Evolutionary conservation across 2,797 vertebrate genomes (phyloP).

Genomic region (Esox masquinongy): DNA sequence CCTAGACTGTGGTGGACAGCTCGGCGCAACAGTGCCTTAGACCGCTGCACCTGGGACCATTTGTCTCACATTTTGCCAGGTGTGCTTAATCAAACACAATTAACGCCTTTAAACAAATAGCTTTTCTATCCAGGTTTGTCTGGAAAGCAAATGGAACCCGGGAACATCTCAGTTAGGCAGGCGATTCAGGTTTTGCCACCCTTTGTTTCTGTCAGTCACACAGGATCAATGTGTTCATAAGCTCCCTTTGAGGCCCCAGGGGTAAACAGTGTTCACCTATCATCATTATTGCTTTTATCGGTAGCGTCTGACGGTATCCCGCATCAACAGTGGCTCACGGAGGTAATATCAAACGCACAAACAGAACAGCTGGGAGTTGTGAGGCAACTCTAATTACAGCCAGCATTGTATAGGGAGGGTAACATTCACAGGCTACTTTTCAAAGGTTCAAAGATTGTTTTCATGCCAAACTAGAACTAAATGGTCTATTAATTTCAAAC

Average conservation of each 20-base stretch:
- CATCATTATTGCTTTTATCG: slow-evolving; percentile 65
- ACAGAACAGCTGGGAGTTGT: slow-evolving; percentile 63
- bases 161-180: not conserved
- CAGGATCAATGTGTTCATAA: slow-evolving; percentile 57
- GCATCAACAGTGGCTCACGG: slow-evolving; percentile 63
- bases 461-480: not conserved
- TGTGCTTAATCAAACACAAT: not conserved
- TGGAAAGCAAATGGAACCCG: not conserved
- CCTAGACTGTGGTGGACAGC: too few species aligned
- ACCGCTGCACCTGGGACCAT: not conserved
- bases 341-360: slow-evolving; percentile 66
- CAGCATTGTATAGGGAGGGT: not conserved
- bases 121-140: not conserved
- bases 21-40: not conserved
- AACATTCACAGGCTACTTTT: not conserved
- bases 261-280: slow-evolving; percentile 62
- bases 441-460: not conserved
- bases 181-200: not conserved
- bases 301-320: slow-evolving; percentile 58
- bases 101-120: not conserved
- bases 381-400: slow-evolving; percentile 18
- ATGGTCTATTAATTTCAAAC: too few species aligned
- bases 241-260: slow-evolving; percentile 42
- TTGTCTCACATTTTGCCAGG: not conserved
- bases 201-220: slow-evolving; percentile 5